Evolutionary conservation across 2,113 vertebrate genomes (phyloP), one percentile per base, ranked within the genome.

Genomic region (Caracal caracal): DNA sequence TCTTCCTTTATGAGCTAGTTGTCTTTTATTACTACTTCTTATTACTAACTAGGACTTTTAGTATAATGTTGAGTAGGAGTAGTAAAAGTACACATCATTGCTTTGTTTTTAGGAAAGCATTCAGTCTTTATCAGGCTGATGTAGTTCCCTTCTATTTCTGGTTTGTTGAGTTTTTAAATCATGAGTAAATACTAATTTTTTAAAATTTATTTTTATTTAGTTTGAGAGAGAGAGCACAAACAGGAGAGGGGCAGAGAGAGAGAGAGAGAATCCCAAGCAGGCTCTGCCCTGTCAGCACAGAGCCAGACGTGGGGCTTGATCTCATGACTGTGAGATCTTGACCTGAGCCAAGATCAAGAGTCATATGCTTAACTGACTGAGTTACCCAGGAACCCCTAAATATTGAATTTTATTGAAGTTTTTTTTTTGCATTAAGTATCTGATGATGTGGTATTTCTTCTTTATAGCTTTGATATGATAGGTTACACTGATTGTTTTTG

Each of bases 11-110:
- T 79, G 33, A 95, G 49, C 9, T 79, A 13, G 33, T 43, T 61
- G 16, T 78, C 28, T 93, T 95, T 86, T 84, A 84, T 90, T 95
- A 91, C 70, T 82, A 47, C 19, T 75, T 53, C 47, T 96, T 85
- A 47, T 33, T 80, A 40, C 49, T 51, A 4, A 59, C 35, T 90
- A 66, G 92, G 33, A 81, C 22, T 81, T 59, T 26, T 17, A 94
- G 24, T 26, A 22, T 51, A 15, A 61, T 35, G 8, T 76, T 76
- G 40, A 86, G 40, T 40, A 78, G 35, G 20, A 63, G 7, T 65
- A 15, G 35, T 65, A 40, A 92, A 40, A 51, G 15, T 47, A 4
- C 33, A 47, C 79, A 88, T 86, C 49, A 3, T 78, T 63, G 43
- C 19, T 47, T 85, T 15, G 1, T 90, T 89, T 30, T 9, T 30